Percentiles rank a stretch among this genome's conserved stretches.
These are phyloP conservation scores for Apogon talboti DNA, from an alignment of 2,797 vertebrate species.

Conservation along the genomic window DNA sequence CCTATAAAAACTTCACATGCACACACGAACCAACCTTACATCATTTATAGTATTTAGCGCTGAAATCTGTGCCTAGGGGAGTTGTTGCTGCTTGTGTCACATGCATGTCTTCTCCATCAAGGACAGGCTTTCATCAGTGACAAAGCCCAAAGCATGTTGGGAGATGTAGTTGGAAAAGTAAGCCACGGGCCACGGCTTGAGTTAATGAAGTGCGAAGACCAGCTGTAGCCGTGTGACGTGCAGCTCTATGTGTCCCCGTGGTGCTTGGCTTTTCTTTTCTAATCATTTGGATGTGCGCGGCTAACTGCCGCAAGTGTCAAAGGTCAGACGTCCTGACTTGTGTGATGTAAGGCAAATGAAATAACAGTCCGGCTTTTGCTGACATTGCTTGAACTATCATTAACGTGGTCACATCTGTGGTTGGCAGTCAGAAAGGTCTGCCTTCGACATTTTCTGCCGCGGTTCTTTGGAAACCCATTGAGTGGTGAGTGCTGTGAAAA, in stretches of 20 bases:
- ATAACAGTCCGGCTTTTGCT: constrained; percentile 49
- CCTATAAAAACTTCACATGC: too few species aligned
- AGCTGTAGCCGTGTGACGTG: constrained; percentile 62
- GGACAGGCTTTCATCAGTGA: constrained; percentile 23
- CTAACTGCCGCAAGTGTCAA: constrained; percentile 24
- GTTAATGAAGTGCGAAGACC: constrained; percentile 72
- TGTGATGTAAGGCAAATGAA: constrained; percentile 63
- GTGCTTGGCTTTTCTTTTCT: constrained; percentile 58
- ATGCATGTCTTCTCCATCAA: constrained; percentile 26
- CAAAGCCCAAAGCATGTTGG: constrained; percentile 55
- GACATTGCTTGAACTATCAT: constrained; percentile 38
- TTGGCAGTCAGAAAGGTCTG: constrained; percentile 22
- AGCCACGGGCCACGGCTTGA: constrained; percentile 31
- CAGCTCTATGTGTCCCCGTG: constrained; percentile 27
- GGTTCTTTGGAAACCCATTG: constrained; percentile 6
- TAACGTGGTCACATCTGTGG: constrained; percentile 46
- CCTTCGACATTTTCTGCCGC: constrained; percentile 1
- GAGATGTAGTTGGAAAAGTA: constrained; percentile 50
- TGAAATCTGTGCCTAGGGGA: constrained; percentile 8
- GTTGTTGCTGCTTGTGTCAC: background rate
- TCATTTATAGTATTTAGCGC: constrained; percentile 3
- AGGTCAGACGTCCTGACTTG: constrained; percentile 58
- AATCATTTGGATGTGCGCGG: constrained; percentile 60
- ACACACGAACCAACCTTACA: too few species aligned
- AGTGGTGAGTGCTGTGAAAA: background rate